A percentile compares a stretch with the other conserved stretches of the same genome.
phyloP scores from a whole-genome alignment of 2,797 vertebrate genomes.

The Phrynocephalus forsythii region DNA sequence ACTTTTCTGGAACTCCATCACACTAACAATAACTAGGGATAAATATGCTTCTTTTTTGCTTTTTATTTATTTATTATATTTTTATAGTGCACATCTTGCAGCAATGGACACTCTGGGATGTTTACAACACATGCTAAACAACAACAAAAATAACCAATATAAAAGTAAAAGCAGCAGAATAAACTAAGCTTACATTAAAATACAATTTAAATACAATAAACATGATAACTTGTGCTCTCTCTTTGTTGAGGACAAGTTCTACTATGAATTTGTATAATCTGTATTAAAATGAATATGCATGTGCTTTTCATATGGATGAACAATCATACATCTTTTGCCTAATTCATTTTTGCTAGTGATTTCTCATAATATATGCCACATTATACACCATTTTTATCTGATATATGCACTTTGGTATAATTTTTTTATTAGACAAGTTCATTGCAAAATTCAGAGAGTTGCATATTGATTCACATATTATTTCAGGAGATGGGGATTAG shows the following conservation, averaged over 20 bases:
- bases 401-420: neutral
- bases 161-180: no score
- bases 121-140: no score
- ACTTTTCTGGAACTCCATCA: neutral
- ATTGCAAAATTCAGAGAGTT: neutral
- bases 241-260: no score
- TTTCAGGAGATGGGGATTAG: neutral
- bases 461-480: neutral
- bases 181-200: no score
- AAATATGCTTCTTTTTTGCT: neutral
- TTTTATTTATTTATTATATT: no score
- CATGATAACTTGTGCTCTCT: no score
- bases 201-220: no score
- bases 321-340: neutral
- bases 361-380: neutral
- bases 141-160: no score
- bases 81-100: no score
- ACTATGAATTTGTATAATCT: neutral
- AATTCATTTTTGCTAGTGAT: neutral
- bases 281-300: neutral
- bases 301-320: neutral
- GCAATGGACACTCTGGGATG: no score
- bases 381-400: neutral
- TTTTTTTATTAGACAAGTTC: neutral
- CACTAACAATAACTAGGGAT: neutral